phyloP scores from a whole-genome alignment of 1,140 invertebrate species.

The Monomorium pharaonis region DNA sequence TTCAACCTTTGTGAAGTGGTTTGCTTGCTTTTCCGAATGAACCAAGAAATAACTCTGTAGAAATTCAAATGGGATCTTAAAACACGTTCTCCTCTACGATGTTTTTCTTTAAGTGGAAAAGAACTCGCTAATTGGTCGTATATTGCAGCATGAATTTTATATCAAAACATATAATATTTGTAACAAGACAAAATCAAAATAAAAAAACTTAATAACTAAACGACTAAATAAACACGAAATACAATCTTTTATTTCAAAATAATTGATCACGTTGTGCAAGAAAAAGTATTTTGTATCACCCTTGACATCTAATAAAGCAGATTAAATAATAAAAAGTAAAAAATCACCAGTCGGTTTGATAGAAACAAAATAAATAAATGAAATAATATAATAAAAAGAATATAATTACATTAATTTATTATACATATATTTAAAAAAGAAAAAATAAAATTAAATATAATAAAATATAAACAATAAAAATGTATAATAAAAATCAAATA shows the following conservation, averaged over 20 bases:
- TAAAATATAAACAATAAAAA: background rate
- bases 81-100: background rate
- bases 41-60: constrained; percentile 32
- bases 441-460: background rate
- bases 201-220: background rate
- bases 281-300: background rate
- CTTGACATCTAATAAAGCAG: constrained; percentile 35
- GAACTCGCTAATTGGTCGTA: constrained; percentile 29
- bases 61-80: constrained; percentile 38
- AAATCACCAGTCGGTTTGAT: constrained; percentile 22
- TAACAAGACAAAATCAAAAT: background rate
- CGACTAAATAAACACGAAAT: background rate
- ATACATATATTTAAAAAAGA: background rate
- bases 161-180: background rate
- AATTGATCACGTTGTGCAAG: background rate
- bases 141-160: background rate
- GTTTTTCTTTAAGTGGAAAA: background rate
- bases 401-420: background rate
- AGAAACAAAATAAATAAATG: no score
- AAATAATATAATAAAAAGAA: no score
- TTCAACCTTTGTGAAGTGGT: constrained; percentile 27
- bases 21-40: constrained; percentile 30
- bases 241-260: background rate
- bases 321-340: constrained; percentile 31
- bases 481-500: no score